Evolutionary conservation across 2,888 invertebrate species (phyloP), one percentile per base, ranked within the genome.

Genomic region (Trileptium ribeirensis): DNA sequence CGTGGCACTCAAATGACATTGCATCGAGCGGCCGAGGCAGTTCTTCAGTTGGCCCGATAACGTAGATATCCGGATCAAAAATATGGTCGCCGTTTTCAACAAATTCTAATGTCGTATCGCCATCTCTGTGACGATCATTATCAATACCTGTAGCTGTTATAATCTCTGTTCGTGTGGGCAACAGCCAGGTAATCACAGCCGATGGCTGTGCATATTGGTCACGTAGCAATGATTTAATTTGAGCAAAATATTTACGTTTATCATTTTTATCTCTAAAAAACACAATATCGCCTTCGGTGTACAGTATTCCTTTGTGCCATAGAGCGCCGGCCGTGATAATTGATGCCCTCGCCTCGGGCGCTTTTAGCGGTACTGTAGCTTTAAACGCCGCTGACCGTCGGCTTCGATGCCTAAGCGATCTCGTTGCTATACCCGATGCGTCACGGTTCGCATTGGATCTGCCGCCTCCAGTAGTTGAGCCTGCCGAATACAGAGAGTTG

Each of bases 181-280:
- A 90, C 0, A 97, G 91, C 96, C 96, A 97, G 0, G 95, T 94
- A 24, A 96, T 90, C 0, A 94, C 94, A 0, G 95, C 96, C 88
- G 95, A 95, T 89, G 96, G 96, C 88, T 95, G 94, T 86, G 95
- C 94, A 89, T 94, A 96, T 88, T 95, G 94, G 89, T 97, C 96
- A 0, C 94, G 94, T 82, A 96, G 90, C 80, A 97, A 92, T 0
- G 95, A 96, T 80, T 94, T 91, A 81, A 96, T 92, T 90, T 96
- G 96, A 2, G 95, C 96, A 87, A 95, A 97, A 90, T 93, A 97
- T 37, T 92, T 92, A 83, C 92, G 93, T 2, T 89, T 89, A 79
- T 93, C 93, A 1, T 93, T 87, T 75, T 88, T 93, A 87, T 95
- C 95, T 81, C 92, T 91, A 89, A 96, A 91, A 0, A 95, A 94